phyloP scores from a whole-genome alignment of 1,140 invertebrate species.

The Caenorhabditis tropicalis region DNA sequence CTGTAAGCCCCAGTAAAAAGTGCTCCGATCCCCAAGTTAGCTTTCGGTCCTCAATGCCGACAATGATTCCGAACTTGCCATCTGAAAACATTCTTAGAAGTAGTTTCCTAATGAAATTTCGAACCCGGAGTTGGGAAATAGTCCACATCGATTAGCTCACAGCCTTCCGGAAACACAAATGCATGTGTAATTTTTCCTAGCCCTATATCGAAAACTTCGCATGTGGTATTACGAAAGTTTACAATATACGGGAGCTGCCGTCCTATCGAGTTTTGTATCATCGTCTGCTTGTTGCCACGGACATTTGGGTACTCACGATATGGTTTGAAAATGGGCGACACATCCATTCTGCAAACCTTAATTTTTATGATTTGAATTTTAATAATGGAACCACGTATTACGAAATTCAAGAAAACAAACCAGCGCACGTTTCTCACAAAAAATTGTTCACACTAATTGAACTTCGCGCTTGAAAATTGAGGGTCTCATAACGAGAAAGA shows the following conservation, averaged over 20 bases:
- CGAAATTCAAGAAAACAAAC: too few relatives aligned
- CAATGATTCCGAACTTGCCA: not conserved
- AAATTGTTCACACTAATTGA: too few relatives aligned
- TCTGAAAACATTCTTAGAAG: not conserved
- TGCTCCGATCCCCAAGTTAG: not conserved
- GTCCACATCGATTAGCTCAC: not conserved
- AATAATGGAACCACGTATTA: too few relatives aligned
- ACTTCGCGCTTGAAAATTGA: too few relatives aligned
- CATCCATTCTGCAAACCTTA: conserved; percentile 3
- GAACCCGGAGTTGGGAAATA: not conserved
- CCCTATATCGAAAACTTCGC: not conserved
- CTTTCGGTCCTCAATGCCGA: not conserved
- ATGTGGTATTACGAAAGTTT: not conserved
- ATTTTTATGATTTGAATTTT: too few relatives aligned
- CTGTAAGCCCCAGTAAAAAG: not conserved
- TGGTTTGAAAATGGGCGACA: not conserved
- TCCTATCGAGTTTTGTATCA: not conserved
- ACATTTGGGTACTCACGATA: not conserved
- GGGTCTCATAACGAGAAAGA: too few relatives aligned
- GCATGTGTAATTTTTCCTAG: not conserved
- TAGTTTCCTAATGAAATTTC: not conserved
- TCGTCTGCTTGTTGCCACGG: not conserved
- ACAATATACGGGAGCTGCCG: not conserved
- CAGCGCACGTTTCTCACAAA: too few relatives aligned
- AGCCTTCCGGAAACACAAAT: not conserved